These are phyloP conservation scores for Nomada ferruginata DNA, from an alignment of 2,888 invertebrate genomes.

Conservation along the genomic window DNA sequence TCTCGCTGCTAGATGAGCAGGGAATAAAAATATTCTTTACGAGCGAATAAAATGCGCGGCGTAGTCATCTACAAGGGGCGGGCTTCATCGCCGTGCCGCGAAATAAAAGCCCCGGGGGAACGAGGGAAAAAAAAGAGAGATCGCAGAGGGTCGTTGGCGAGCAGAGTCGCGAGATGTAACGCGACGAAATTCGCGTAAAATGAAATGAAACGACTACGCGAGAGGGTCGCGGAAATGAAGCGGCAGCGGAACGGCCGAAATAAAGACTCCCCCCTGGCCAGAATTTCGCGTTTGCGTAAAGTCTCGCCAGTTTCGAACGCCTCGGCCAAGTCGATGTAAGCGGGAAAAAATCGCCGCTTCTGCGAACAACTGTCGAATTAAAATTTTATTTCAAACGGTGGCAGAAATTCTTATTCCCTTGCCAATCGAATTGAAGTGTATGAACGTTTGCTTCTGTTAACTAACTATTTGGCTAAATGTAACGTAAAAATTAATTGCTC, in stretches of 20 bases:
- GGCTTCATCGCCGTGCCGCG: conserved; percentile 4
- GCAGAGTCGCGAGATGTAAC: conserved; percentile 51
- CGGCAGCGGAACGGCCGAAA: conserved; percentile 24
- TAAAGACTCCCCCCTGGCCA: conserved; percentile 8
- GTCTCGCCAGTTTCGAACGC: background rate
- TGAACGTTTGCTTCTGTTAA: too few species aligned
- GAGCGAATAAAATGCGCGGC: conserved; percentile 55
- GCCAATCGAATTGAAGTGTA: too few species aligned
- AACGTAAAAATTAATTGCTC: too few species aligned
- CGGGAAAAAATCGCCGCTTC: background rate
- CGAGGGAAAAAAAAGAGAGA: background rate
- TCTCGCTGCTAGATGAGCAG: conserved; percentile 39
- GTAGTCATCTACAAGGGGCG: background rate
- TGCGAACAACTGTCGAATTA: too few species aligned
- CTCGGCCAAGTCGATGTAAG: too few species aligned
- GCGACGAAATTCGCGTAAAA: conserved; percentile 41
- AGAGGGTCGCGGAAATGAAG: conserved; percentile 36
- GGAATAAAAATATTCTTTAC: conserved; percentile 70
- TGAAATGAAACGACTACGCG: conserved; percentile 46
- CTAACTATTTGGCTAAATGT: too few species aligned
- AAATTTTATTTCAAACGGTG: too few species aligned
- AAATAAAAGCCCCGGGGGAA: conserved; percentile 46
- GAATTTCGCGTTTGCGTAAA: conserved; percentile 9
- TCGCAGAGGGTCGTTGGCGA: conserved; percentile 26
- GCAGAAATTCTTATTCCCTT: too few species aligned